Base-by-base conservation (phyloP, 2,113 vertebrate genomes). In the Clarias macrocephalus region DNA sequence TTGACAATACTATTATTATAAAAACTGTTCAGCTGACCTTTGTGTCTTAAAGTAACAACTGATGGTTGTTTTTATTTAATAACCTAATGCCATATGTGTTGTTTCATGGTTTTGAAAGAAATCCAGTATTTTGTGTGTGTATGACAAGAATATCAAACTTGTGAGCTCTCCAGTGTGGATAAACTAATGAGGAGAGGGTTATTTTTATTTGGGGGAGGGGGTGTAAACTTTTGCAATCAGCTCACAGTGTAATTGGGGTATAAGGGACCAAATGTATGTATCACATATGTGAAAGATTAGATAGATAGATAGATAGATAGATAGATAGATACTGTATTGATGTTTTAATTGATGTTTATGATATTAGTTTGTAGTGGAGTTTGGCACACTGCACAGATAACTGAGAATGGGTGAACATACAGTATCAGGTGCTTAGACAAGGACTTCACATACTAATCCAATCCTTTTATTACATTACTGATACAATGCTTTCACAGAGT, bases 401-500 rank as follows among this genome's bases (percentile, higher is more conserved):
- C 2, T 56, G 75, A 79, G 52, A 30, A 57, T 2, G 18, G 4
- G 11, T 12, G 9, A 59, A 33, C 56, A 37, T 15, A 37, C 33
- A 37, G 33, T 37, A 60, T 23, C 15, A 80, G 19, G 30, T 37
- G 30, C 57, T 62, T 42, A 9, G 79, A 81, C 57, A 62, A 11
- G 1, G 59, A 60, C 79, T 37, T 60, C 18, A 60, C 9, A 80
- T 0, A 37, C 16, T 42, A 37, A 21, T 81, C 4, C 52, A 3
- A 57, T 18, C 3, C 66, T 90, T 91, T 91, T 87, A 90, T 97
- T 91, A 97, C 96, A 98, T 98, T 80, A 95, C 93, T 33, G 89
- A 90, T 59, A 93, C 82, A 84, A 99, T 87, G 28, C 95, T 95
- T 23, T 97, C 95, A 92, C 95, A 96, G 0, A 99, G 93, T 23